A percentile compares a stretch with the other conserved stretches of the same genome.
Evolutionary conservation across 2,113 vertebrate species (phyloP).

Genomic region (Diphyllodes magnificus): DNA sequence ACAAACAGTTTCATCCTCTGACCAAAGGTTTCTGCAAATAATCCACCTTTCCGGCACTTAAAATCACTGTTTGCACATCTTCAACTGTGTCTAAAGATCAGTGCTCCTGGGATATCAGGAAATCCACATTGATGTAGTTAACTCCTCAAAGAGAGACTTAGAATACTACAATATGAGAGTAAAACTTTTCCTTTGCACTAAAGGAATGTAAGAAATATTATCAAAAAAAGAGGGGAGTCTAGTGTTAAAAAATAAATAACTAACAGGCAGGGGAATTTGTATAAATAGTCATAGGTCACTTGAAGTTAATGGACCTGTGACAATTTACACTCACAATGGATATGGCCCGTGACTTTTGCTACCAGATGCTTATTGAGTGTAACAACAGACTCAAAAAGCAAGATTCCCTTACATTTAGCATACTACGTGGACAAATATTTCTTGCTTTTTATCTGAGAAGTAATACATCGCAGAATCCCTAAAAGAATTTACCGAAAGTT

Average conservation of each 20-base stretch:
- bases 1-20: not conserved
- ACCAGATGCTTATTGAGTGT: not conserved
- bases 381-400: not conserved
- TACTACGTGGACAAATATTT: not conserved
- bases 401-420: not conserved
- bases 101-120: not conserved
- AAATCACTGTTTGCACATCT: not conserved
- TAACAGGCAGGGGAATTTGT: not conserved
- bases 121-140: not conserved
- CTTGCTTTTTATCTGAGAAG: not conserved
- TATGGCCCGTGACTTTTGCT: not conserved
- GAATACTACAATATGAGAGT: not conserved
- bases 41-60: not conserved
- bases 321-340: constrained; percentile 16
- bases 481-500: not conserved
- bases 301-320: constrained; percentile 18
- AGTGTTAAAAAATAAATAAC: not conserved
- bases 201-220: not conserved
- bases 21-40: not conserved
- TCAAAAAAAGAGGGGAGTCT: not conserved
- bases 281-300: constrained; percentile 36
- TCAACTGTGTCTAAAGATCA: not conserved
- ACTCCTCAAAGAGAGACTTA: not conserved
- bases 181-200: not conserved
- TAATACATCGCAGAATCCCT: not conserved